Base-by-base conservation (phyloP, 2,888 invertebrate species). In the Cyclophora albipunctata region DNA sequence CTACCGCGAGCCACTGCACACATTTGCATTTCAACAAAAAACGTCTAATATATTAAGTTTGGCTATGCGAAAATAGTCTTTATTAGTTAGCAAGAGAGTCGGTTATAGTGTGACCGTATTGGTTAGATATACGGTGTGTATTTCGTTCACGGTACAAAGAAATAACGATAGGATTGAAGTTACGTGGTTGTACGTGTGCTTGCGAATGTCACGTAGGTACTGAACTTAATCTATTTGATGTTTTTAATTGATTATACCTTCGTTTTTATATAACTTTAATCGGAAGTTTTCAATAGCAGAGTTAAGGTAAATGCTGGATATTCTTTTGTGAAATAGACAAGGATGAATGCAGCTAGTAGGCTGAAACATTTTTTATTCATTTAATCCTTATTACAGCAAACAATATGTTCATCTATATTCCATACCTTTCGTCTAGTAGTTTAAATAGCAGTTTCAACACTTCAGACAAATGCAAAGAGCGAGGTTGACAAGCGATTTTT, bases 191-290 rank as follows among this genome's bases (percentile, higher is more conserved):
- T 81, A 82, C 81, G 83, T 83, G 80, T 75, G 73, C 68, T 69
- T 67, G 65, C 73, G 72, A 76, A 73, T 77, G 78, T 78, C 80
- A 81, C 80, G 80, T 80, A 81, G 79, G 80, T 80, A 76, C 61
- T 59, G 67, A 66, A 64, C 57, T 64, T 70, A 70, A 73, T 67
- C 66, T 71, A 71, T 60, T 71, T 69, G 65, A 66, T 63, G 72
- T 78, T 77, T 66, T 63, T 62, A 55, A 55, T 44, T 40, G 53
- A 55, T 58, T 58, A 50, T 20, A 20, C 20, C 20, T 20, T 1
- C 20, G 20, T 20, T 20, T 20, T 20, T 20, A 20, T 20, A 20
- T 20, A 20, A 20, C 20, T 20, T 20, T 20, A 1, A 20, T 20
- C 20, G 20, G 20, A 20, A 20, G 20, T 20, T 20, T 20, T 20